phyloP scores from a whole-genome alignment of 2,113 vertebrate genomes.

The Nematolebias whitei region DNA sequence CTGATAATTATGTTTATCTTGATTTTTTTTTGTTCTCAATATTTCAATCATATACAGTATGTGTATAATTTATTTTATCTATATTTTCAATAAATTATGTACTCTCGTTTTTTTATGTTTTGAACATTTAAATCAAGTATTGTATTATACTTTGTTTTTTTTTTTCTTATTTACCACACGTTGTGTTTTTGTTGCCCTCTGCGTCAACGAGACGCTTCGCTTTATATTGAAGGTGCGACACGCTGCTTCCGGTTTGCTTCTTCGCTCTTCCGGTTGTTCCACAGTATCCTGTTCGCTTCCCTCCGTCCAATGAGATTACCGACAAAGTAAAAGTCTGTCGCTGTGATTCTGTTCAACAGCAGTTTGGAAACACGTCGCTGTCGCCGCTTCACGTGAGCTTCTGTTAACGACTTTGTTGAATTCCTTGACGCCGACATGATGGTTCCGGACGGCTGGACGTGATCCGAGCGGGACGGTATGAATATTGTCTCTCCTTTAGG shows the following conservation, averaged over 20 bases:
- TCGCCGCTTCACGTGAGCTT: background rate
- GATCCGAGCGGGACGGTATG: slow-evolving; percentile 24
- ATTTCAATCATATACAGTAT: too few relatives aligned
- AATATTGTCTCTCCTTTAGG: background rate
- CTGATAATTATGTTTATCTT: too few relatives aligned
- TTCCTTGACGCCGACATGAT: background rate
- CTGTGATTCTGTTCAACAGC: slow-evolving; percentile 19
- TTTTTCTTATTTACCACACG: too few relatives aligned
- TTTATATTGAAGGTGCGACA: slow-evolving; percentile 36
- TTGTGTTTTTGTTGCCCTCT: too few relatives aligned
- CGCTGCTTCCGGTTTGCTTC: background rate
- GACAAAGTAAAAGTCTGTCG: slow-evolving; percentile 37
- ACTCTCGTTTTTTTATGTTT: too few relatives aligned
- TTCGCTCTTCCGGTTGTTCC: background rate
- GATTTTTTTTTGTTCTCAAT: too few relatives aligned
- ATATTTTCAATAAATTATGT: too few relatives aligned
- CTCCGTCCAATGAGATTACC: slow-evolving; percentile 51
- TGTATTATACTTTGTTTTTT: too few relatives aligned
- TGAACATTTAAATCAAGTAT: too few relatives aligned
- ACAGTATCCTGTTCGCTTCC: slow-evolving; percentile 2
- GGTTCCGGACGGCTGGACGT: slow-evolving; percentile 18
- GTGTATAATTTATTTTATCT: too few relatives aligned
- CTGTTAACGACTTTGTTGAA: background rate
- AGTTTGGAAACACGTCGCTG: background rate
- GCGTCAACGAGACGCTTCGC: too few relatives aligned